phyloP scores from a whole-genome alignment of 1,140 invertebrate species.

The Tetramorium parvispinum region DNA sequence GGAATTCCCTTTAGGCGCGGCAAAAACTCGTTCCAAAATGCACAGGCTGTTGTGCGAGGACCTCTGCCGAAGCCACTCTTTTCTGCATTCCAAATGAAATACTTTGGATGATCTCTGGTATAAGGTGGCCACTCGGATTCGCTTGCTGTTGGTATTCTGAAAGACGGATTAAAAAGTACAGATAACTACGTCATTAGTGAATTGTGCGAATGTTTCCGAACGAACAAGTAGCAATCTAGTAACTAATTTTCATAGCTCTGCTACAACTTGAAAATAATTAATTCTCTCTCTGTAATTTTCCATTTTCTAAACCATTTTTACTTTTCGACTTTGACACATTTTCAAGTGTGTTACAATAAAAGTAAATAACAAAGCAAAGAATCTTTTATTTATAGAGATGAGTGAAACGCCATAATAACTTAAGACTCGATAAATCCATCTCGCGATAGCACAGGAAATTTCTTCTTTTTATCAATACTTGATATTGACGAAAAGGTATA shows the following conservation, averaged over 20 bases:
- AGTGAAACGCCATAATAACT: slow-evolving; percentile 6
- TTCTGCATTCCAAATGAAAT: slow-evolving; percentile 95
- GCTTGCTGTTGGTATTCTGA: slow-evolving; percentile 92
- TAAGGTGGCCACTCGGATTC: slow-evolving; percentile 96
- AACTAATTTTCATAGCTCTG: too few relatives aligned
- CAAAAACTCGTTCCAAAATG: slow-evolving; percentile 98
- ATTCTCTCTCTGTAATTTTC: too few relatives aligned
- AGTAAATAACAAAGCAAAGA: not conserved
- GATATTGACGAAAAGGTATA: not conserved
- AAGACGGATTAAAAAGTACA: slow-evolving; percentile 75
- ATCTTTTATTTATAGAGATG: not conserved
- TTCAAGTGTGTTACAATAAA: not conserved
- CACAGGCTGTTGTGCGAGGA: slow-evolving; percentile 94
- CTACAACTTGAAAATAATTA: too few relatives aligned
- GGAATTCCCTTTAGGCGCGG: slow-evolving; percentile 92
- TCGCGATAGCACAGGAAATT: not conserved
- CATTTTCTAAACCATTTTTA: too few relatives aligned
- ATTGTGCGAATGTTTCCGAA: not conserved
- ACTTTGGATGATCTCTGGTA: slow-evolving; percentile 93
- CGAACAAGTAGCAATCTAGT: not conserved
- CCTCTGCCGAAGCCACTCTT: slow-evolving; percentile 90
- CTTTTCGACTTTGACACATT: not conserved
- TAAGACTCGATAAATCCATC: slow-evolving; percentile 43
- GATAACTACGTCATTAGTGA: not conserved
- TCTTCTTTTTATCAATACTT: not conserved